phyloP scores from a whole-genome alignment of 2,888 invertebrate species.

The Epicampocera succincta region DNA sequence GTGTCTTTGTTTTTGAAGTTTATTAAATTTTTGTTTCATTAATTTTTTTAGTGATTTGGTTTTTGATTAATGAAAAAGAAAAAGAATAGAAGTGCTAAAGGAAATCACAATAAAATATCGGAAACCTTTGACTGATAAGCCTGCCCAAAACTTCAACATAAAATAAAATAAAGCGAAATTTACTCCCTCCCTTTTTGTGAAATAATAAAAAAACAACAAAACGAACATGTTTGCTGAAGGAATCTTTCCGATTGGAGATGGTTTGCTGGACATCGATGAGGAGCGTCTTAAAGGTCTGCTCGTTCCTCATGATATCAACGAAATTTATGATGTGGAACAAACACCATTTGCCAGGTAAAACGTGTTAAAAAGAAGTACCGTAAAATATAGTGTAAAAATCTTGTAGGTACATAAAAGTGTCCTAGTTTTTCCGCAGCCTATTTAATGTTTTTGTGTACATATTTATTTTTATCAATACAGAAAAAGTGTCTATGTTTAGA shows the following conservation, averaged over 20 bases:
- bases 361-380: conserved; percentile 79
- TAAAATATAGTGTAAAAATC: not conserved
- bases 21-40: conserved; percentile 9
- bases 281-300: conserved; percentile 86
- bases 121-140: conserved; percentile 2
- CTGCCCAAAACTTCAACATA: conserved; percentile 14
- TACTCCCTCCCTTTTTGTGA: conserved; percentile 2
- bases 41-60: conserved; percentile 5
- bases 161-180: conserved; percentile 14
- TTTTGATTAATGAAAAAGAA: conserved; percentile 7
- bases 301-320: conserved; percentile 88
- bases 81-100: conserved; percentile 10
- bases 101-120: not conserved
- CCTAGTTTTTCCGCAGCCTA: conserved; percentile 27
- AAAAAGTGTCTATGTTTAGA: too few species aligned
- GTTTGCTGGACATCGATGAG: conserved; percentile 87
- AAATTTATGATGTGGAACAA: conserved; percentile 90
- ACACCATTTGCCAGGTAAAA: conserved; percentile 92
- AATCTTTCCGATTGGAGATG: conserved; percentile 84
- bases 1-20: conserved; percentile 5
- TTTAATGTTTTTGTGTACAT: not conserved
- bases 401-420: conserved; percentile 35
- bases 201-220: conserved; percentile 54
- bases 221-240: conserved; percentile 80
- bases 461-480: too few species aligned